Evolutionary conservation across 2,797 vertebrate genomes (phyloP).

Genomic region (Esox lucius): DNA sequence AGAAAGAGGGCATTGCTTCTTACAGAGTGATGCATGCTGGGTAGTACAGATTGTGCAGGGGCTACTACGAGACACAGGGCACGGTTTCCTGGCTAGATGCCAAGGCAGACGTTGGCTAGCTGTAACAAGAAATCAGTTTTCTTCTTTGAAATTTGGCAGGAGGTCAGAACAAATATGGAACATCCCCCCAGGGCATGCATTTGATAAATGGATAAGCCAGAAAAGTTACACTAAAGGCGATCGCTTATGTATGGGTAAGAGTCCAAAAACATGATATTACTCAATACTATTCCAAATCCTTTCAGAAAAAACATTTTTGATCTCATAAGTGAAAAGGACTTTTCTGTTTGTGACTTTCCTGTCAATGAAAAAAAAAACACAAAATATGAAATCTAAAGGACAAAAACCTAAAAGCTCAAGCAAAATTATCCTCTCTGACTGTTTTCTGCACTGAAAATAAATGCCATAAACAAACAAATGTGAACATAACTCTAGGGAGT

Average conservation of each 20-base stretch:
- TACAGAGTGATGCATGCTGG: constrained; percentile 51
- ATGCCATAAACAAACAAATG: constrained; percentile 6
- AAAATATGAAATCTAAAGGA: neutral
- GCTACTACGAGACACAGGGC: constrained; percentile 44
- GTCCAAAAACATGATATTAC: constrained; percentile 33
- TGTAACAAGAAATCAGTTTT: constrained; percentile 57
- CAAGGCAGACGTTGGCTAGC: constrained; percentile 49
- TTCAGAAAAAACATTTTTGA: neutral
- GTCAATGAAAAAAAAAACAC: neutral
- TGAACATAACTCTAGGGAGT: neutral
- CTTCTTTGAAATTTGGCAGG: constrained; percentile 58
- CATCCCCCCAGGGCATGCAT: constrained; percentile 50
- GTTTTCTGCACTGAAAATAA: constrained; percentile 5
- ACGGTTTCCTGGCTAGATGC: constrained; percentile 55
- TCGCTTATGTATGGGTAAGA: constrained; percentile 48
- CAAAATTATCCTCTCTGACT: neutral
- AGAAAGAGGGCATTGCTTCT: constrained; percentile 34
- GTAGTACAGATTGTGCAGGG: constrained; percentile 44
- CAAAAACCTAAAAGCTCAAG: neutral
- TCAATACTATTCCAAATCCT: neutral
- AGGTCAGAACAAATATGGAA: constrained; percentile 53
- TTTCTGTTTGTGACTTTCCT: constrained; percentile 25
- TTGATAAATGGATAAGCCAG: constrained; percentile 62
- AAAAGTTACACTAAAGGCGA: constrained; percentile 47
- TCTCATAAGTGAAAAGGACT: too few species aligned